A percentile compares a stretch with the other conserved stretches of the same genome.
phyloP scores from a whole-genome alignment of 2,113 vertebrate genomes.

The Aegithalos caudatus region DNA sequence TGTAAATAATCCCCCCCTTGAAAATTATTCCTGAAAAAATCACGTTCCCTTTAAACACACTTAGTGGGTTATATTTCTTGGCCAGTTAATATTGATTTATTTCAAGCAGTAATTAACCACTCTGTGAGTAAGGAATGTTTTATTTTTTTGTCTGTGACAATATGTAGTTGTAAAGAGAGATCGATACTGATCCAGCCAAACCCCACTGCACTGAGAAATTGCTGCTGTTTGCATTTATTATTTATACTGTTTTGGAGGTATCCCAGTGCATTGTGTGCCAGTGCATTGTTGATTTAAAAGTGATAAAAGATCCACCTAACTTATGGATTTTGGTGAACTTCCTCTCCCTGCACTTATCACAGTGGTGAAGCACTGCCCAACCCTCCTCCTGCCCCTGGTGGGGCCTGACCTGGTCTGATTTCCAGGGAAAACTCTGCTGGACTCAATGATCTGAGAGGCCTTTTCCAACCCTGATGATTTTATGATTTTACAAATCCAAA shows the following conservation, averaged over 20 bases:
- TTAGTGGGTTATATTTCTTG: neutral
- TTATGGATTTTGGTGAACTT: neutral
- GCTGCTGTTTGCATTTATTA: conserved; percentile 26
- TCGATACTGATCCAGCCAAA: conserved; percentile 9
- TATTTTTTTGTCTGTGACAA: neutral
- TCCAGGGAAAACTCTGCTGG: neutral
- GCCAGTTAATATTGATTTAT: conserved; percentile 1
- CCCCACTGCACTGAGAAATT: neutral
- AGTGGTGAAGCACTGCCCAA: neutral
- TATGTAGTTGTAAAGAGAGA: neutral
- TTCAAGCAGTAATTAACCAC: conserved; percentile 39
- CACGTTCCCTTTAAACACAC: neutral
- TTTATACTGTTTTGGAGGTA: neutral
- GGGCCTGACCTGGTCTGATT: neutral
- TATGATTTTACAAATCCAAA: neutral
- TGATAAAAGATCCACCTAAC: neutral
- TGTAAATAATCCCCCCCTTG: neutral
- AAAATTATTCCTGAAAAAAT: neutral
- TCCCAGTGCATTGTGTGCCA: neutral
- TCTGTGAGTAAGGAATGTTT: neutral
- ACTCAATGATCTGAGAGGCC: neutral
- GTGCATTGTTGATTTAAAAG: neutral
- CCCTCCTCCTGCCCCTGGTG: neutral
- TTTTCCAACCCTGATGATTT: neutral
- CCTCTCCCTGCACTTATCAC: neutral